Conservation (phyloP, 1,140 invertebrate species). For the Galendromus occidentalis region DNA sequence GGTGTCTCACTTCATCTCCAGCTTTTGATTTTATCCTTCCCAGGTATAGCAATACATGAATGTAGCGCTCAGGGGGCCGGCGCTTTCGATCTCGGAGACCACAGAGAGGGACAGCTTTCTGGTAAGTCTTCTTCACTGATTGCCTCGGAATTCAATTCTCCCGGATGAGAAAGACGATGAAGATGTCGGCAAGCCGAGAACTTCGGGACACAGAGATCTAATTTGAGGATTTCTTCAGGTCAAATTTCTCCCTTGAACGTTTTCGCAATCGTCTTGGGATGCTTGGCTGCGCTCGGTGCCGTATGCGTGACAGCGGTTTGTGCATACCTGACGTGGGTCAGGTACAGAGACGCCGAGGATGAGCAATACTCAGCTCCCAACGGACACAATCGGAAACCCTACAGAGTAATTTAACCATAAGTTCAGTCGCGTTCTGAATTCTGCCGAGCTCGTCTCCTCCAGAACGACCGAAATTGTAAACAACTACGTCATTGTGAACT, state of each 20-base stretch:
- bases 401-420: no score
- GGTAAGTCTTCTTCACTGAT: background rate
- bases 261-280: background rate
- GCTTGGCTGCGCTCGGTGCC: background rate
- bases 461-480: no score
- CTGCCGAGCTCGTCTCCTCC: no score
- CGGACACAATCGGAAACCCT: no score
- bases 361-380: background rate
- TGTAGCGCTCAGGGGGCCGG: background rate
- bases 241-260: background rate
- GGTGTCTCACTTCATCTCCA: no score
- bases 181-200: background rate
- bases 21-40: background rate
- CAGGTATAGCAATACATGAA: background rate
- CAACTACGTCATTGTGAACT: no score
- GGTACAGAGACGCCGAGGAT: background rate
- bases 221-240: background rate
- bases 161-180: background rate
- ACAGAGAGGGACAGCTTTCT: background rate
- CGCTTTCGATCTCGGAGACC: constrained; percentile 2
- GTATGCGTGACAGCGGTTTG: background rate
- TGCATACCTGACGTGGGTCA: background rate
- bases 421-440: no score
- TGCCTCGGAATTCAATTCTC: background rate
- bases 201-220: no score